These are phyloP conservation scores for Eospalax fontanierii DNA, from an alignment of 2,797 vertebrate species.

Conservation along the genomic window DNA sequence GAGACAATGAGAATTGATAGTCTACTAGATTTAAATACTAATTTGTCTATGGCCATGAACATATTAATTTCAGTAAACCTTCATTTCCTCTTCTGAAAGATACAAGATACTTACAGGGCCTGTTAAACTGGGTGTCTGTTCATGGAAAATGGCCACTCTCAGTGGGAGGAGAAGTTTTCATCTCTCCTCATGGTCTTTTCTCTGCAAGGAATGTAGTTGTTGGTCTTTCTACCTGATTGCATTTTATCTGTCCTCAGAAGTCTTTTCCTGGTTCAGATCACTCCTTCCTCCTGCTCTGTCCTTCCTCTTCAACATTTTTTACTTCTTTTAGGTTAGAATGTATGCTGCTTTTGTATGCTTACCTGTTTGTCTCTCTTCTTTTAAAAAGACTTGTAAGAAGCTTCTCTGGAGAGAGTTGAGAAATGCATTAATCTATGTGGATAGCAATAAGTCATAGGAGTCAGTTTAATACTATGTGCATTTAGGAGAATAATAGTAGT, in stretches of 20 bases:
- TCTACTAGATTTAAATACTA: conserved; percentile 25
- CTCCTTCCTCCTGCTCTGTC: background rate
- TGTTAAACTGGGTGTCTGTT: background rate
- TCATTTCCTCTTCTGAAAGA: background rate
- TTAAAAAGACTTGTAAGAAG: background rate
- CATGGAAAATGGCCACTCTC: background rate
- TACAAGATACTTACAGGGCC: background rate
- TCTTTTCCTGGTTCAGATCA: background rate
- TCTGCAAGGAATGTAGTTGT: background rate
- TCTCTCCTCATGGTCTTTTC: background rate
- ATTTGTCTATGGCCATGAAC: background rate
- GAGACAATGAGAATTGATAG: background rate
- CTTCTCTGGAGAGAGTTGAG: too few species aligned
- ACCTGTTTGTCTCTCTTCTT: background rate
- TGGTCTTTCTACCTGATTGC: background rate
- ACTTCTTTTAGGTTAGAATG: conserved; percentile 25
- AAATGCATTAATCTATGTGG: too few species aligned
- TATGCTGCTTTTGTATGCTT: background rate
- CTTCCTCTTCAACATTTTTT: conserved; percentile 47
- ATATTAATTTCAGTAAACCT: conserved; percentile 13
- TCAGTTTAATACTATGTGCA: too few species aligned
- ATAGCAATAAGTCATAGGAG: too few species aligned
- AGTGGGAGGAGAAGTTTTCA: background rate
- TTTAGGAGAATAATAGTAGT: too few species aligned
- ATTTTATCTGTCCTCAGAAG: conserved; percentile 31